A percentile compares a stretch with the other conserved stretches of the same genome.
Evolutionary conservation across 1,140 invertebrate species (phyloP).

Genomic region (Chironomus striatipennis): DNA sequence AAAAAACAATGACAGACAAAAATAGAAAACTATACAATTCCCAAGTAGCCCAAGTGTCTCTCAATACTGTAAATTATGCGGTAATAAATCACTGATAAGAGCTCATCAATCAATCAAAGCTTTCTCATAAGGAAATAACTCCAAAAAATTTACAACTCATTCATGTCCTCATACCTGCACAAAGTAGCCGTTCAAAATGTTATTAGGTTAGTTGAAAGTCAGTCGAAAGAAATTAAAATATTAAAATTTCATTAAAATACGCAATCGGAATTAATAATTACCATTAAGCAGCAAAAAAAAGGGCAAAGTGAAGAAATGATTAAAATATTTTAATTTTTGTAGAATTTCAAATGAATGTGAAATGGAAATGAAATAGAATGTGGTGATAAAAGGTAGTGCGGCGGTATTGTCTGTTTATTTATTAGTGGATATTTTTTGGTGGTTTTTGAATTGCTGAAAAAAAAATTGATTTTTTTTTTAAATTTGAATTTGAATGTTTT

Average conservation of each 20-base stretch:
- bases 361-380: too few relatives aligned
- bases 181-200: not conserved
- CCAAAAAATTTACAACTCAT: not conserved
- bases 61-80: constrained; percentile 2
- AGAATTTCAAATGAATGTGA: too few relatives aligned
- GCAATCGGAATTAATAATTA: not conserved
- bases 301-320: too few relatives aligned
- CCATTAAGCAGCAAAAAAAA: too few relatives aligned
- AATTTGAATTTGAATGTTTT: too few relatives aligned
- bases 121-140: not conserved
- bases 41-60: too few relatives aligned
- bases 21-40: not conserved
- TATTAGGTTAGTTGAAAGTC: constrained; percentile 7
- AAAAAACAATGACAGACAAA: not conserved
- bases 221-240: not conserved
- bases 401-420: too few relatives aligned
- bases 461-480: too few relatives aligned
- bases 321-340: too few relatives aligned
- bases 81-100: constrained; percentile 3
- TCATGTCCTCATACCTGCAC: constrained; percentile 12
- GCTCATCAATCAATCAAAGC: not conserved
- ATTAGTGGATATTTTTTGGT: too few relatives aligned
- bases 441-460: too few relatives aligned
- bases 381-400: too few relatives aligned
- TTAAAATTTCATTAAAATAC: not conserved